Percentiles rank a stretch among this genome's conserved stretches.
Conservation (phyloP, 2,797 vertebrate species). For the Urosaurus nigricauda region DNA sequence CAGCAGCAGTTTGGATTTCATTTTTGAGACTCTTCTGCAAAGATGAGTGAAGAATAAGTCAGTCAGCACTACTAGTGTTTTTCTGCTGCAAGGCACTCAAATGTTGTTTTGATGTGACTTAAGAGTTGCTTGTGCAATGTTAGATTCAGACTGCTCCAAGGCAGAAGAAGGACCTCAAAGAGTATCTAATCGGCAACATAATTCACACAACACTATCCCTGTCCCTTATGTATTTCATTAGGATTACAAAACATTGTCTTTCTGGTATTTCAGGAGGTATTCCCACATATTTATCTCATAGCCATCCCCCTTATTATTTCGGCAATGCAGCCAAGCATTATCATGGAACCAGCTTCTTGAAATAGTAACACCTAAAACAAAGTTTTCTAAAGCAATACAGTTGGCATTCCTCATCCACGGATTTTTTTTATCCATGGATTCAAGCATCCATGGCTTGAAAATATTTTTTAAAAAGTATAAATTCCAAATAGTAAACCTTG, state of each 20-base stretch:
- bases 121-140: conserved; percentile 40
- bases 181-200: conserved; percentile 15
- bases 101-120: conserved; percentile 52
- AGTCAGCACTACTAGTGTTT: conserved; percentile 44
- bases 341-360: neutral
- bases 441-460: too few species aligned
- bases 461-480: too few species aligned
- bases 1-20: conserved; percentile 47
- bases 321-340: neutral
- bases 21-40: conserved; percentile 61
- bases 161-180: conserved; percentile 36
- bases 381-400: neutral
- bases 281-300: conserved; percentile 23
- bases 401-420: too few species aligned
- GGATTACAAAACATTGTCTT: conserved; percentile 17
- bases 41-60: conserved; percentile 41
- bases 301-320: neutral
- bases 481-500: too few species aligned
- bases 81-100: conserved; percentile 45
- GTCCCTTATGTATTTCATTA: conserved; percentile 18
- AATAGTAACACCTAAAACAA: neutral
- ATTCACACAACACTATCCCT: conserved; percentile 16
- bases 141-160: conserved; percentile 26
- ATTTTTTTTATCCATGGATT: too few species aligned
- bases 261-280: conserved; percentile 11